Evolutionary conservation across 2,888 invertebrate genomes (phyloP).

Genomic region (Dryomyza anilis): DNA sequence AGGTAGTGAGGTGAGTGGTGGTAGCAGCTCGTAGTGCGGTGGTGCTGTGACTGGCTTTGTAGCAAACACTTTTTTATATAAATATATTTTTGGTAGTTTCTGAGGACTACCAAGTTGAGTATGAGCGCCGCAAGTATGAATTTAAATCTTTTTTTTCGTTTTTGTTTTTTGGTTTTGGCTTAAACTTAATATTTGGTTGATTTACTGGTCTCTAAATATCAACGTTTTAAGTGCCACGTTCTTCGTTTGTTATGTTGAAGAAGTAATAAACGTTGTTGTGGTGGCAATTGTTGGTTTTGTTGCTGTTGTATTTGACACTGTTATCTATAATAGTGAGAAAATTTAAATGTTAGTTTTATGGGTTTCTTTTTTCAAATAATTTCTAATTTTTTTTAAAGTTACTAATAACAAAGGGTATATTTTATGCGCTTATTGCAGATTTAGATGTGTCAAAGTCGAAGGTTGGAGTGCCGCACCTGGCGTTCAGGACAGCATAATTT

Average conservation of each 20-base stretch:
- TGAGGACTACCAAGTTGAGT: not conserved
- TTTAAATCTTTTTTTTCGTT: conserved; percentile 12
- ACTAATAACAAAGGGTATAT: not conserved
- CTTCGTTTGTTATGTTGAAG: conserved; percentile 55
- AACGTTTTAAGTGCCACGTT: conserved; percentile 2
- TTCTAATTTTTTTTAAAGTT: not conserved
- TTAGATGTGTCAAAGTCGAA: conserved; percentile 38
- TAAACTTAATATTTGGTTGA: conserved; percentile 23
- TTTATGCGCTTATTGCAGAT: conserved; percentile 15
- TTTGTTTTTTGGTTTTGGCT: conserved; percentile 22
- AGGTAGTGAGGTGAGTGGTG: no score
- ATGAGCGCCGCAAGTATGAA: not conserved
- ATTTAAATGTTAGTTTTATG: conserved; percentile 23
- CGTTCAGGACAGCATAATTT: conserved; percentile 56
- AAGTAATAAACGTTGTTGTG: conserved; percentile 37
- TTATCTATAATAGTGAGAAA: conserved; percentile 44
- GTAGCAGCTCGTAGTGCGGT: no score
- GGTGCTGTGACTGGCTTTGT: conserved; percentile 5
- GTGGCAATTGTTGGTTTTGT: conserved; percentile 13
- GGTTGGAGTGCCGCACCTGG: conserved; percentile 49
- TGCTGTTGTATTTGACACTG: conserved; percentile 45
- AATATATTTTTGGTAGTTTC: not conserved
- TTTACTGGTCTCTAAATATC: conserved; percentile 2
- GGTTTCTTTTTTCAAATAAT: conserved; percentile 13
- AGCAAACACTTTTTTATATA: not conserved